A percentile compares a stretch with the other conserved stretches of the same genome.
phyloP scores from a whole-genome alignment of 2,888 invertebrate species.

The Apotomis capreana region DNA sequence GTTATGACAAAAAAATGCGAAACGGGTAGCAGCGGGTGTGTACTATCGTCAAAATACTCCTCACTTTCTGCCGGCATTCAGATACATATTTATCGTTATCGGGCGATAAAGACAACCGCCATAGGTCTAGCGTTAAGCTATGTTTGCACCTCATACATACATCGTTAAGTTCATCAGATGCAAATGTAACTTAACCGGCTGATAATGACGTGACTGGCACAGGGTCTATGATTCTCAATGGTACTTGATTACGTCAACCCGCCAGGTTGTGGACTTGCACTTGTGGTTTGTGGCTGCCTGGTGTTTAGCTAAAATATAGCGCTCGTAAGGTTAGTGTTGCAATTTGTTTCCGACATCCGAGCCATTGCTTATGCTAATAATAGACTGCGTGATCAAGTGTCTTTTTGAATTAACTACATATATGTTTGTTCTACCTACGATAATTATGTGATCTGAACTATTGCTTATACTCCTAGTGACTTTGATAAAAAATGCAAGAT shows the following conservation, averaged over 20 bases:
- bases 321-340: slow-evolving; percentile 5
- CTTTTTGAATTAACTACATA: neutral
- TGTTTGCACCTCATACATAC: too few species aligned
- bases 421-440: neutral
- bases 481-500: too few species aligned
- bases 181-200: neutral
- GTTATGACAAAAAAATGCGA: too few species aligned
- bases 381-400: slow-evolving; percentile 4
- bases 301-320: slow-evolving; percentile 26
- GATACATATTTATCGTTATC: too few species aligned
- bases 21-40: too few species aligned
- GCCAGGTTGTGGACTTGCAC: slow-evolving; percentile 18
- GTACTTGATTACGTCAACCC: slow-evolving; percentile 16
- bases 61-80: too few species aligned
- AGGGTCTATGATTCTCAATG: slow-evolving; percentile 23
- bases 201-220: neutral
- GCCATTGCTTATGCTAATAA: neutral
- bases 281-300: slow-evolving; percentile 27
- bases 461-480: too few species aligned
- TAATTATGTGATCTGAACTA: neutral
- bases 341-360: slow-evolving; percentile 2
- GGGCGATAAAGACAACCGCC: too few species aligned
- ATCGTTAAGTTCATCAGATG: neutral
- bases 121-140: too few species aligned
- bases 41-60: too few species aligned